A percentile compares a stretch with the other conserved stretches of the same genome.
Conservation (phyloP, 37 sponge, comb jelly and placozoan genomes). For the Chondrosia reniformis region DNA sequence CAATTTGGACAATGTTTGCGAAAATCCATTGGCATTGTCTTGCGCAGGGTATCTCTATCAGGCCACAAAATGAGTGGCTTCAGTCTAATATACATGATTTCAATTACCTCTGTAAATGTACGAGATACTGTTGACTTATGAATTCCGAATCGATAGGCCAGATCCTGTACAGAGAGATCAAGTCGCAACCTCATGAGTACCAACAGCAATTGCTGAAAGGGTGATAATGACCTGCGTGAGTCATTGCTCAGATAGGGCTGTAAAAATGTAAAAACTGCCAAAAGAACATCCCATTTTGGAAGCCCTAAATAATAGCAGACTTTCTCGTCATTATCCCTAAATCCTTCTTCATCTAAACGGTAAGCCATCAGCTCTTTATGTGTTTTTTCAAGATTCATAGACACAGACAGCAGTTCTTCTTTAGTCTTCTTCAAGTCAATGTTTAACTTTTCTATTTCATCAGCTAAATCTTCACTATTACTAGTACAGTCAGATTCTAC, state of each 20-base stretch:
- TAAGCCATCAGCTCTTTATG: too few species aligned
- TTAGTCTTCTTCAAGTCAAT: too few species aligned
- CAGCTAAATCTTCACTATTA: too few species aligned
- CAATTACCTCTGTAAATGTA: conserved; percentile 24
- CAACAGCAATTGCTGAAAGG: conserved; percentile 52
- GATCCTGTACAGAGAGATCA: conserved; percentile 20
- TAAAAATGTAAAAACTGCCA: neutral
- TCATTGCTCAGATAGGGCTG: neutral
- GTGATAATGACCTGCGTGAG: conserved; percentile 21
- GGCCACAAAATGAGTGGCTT: conserved; percentile 62
- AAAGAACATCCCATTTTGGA: neutral
- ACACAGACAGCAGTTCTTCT: too few species aligned
- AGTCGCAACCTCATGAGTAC: conserved; percentile 45
- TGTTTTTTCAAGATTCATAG: too few species aligned
- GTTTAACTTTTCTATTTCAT: too few species aligned
- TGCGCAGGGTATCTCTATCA: conserved; percentile 33
- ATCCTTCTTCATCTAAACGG: neutral
- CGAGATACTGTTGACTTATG: conserved; percentile 35
- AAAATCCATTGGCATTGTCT: conserved; percentile 65
- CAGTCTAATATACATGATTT: conserved; percentile 23
- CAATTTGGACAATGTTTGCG: conserved; percentile 31
- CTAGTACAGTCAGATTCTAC: too few species aligned
- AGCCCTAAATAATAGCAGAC: conserved; percentile 10
- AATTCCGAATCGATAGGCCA: conserved; percentile 55
- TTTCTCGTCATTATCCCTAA: conserved; percentile 14